phyloP scores from a whole-genome alignment of 2,888 invertebrate species.

The Seira ritae region DNA sequence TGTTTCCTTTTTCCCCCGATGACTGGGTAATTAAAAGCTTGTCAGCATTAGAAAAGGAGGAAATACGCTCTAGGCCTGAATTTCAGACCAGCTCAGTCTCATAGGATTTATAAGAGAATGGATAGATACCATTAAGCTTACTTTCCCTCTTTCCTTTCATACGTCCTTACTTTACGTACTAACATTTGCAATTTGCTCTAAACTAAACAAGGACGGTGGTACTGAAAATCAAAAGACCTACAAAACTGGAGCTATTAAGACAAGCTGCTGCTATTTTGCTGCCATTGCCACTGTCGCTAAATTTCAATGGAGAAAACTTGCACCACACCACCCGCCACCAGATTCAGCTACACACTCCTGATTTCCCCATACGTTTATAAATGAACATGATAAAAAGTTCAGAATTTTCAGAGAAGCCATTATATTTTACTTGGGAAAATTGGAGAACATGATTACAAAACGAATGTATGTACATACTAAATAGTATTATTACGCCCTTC shows the following conservation, averaged over 20 bases:
- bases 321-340: no score
- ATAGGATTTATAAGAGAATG: background rate
- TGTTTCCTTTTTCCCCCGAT: constrained; percentile 17
- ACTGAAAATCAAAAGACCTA: background rate
- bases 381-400: background rate
- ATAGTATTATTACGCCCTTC: no score
- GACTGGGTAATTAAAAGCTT: constrained; percentile 53
- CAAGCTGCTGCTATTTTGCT: constrained; percentile 14
- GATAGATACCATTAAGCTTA: background rate
- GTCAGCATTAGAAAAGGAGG: constrained; percentile 32
- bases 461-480: no score
- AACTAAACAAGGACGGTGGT: background rate
- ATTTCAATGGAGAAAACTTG: no score
- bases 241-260: constrained; percentile 14
- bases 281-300: no score
- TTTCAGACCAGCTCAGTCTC: background rate
- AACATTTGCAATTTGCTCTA: constrained; percentile 27
- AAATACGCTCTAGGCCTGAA: background rate
- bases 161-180: background rate
- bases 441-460: no score
- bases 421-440: constrained; percentile 3
- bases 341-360: background rate
- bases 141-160: background rate
- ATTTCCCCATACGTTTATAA: background rate
- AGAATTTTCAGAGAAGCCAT: background rate